Base-by-base conservation (phyloP, 1,140 invertebrate species). In the Coboldia fuscipes region DNA sequence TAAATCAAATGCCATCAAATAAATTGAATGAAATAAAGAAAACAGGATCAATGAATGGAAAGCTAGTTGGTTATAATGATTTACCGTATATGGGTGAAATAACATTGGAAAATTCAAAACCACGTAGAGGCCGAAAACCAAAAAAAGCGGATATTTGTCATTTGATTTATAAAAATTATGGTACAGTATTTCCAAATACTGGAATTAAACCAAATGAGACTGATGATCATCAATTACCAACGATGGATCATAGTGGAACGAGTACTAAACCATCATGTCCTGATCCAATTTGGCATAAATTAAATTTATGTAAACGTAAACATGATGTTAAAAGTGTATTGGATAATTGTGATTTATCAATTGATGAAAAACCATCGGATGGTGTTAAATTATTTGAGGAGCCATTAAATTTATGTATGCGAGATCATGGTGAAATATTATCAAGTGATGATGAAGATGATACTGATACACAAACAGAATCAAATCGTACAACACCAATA, bases 101-200 rank as follows among this genome's bases (percentile, higher is more conserved):
- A 58, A 84, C 80, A 0, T 49, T 86, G 36, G 80, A 85, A 47
- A 81, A 85, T 51, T 78, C 74, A 9, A 76, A 83, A 43, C 81
- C 81, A 0, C 54, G 81, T 20, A 62, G 83, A 39, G 81, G 82
- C 0, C 58, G 83, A 9, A 88, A 88, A 42, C 83, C 82, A 1
- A 86, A 86, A 44, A 86, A 84, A 45, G 80, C 80, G 0, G 82
- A 88, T 46, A 85, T 86, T 38, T 86, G 81, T 41, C 81, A 85
- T 44, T 55, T 88, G n/a, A 85, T 86, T 41, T 84, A 84, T 46
- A 85, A 85, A 42, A 85, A 85, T 47, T 85, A 85, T 44, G 82
- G 80, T 0, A 84, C 76, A 0, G 78, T 82, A n/a, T 65, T 80
- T 16, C 75, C 75, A 0, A 71, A 72, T 1, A 72, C 70, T 5